Base-by-base conservation (phyloP, 2,888 invertebrate genomes). In the Ceratothoa steindachneri region DNA sequence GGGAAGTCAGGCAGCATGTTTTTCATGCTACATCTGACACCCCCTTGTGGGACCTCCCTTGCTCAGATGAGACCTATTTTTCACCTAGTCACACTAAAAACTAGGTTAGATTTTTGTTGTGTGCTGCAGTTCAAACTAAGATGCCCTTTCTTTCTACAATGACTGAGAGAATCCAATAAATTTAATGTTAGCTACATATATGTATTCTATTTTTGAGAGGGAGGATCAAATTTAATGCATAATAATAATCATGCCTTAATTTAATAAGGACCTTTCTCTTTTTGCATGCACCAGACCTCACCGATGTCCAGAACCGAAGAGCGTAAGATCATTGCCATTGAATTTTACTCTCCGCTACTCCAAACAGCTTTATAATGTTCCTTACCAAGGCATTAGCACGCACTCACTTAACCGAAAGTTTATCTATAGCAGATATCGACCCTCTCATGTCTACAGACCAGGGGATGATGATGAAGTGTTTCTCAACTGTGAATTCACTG, bases 301-400 rank as follows among this genome's bases (percentile, higher is more conserved):
- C 86, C 93, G 94, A 82, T 99, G 98, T 85, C 98, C 98, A 0
- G 94, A 94, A 85, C 92, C 92, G 0, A 89, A 89, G 82, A 89
- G 90, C 69, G 88, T 88, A 81, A 87, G 88, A 81, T 86, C 87
- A 67, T 87, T 88, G 0, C 90, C 91, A 15, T 85, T 87, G n/a
- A 95, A 93, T 86, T 88, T 93, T 76, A 88, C 90, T 0, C 87
- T 90, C 81, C 85, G 92, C 53, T 84, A 87, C 75, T 86, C 87
- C 30, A 85, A 88, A 77, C 85, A 89, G 67, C 86, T 60, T 7
- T 79, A 79, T 68, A 30, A 53, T 15, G 51, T 30, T 0, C 55
- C 73, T 0, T 27, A 22, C 2, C 51, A 31, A 0, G 67, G 71
- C 7, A 64, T 69, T 24, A 89, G 84, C 22, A 85, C 85, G 55